Percentiles rank a stretch among this genome's conserved stretches.
Conservation (phyloP, 92 coral and sea anemone species). For the Muricea muricata region DNA sequence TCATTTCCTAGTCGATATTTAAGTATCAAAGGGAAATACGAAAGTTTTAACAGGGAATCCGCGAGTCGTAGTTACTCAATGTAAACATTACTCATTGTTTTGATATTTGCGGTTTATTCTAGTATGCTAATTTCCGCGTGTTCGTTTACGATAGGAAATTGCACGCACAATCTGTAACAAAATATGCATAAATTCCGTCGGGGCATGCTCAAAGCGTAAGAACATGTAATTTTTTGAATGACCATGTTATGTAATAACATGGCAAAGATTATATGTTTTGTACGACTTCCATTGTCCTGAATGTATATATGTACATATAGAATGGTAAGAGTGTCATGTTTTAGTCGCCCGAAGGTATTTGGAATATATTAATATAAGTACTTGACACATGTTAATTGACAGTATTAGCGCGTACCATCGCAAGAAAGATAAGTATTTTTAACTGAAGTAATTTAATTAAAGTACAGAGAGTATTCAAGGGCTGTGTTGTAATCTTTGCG, state of each 20-base stretch:
- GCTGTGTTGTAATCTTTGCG: neutral
- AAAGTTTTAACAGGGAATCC: neutral
- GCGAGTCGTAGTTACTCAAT: slow-evolving; percentile 2
- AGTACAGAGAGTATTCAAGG: neutral
- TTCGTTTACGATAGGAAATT: neutral
- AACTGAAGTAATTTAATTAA: neutral
- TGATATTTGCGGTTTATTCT: neutral
- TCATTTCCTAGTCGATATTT: too few species aligned
- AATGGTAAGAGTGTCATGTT: neutral
- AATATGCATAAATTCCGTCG: neutral
- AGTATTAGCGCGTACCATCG: neutral
- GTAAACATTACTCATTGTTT: neutral
- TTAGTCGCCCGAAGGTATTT: neutral
- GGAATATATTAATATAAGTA: neutral
- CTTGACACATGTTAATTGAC: neutral
- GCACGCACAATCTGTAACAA: neutral
- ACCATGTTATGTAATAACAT: neutral
- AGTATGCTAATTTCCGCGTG: slow-evolving; percentile 9
- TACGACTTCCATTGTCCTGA: neutral
- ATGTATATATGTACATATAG: neutral
- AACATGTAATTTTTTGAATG: neutral
- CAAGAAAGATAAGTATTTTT: neutral
- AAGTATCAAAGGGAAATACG: neutral
- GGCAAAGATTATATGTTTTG: neutral
- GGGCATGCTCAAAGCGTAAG: neutral